Conservation (phyloP, 2,113 vertebrate genomes). For the Apeltes quadracus region DNA sequence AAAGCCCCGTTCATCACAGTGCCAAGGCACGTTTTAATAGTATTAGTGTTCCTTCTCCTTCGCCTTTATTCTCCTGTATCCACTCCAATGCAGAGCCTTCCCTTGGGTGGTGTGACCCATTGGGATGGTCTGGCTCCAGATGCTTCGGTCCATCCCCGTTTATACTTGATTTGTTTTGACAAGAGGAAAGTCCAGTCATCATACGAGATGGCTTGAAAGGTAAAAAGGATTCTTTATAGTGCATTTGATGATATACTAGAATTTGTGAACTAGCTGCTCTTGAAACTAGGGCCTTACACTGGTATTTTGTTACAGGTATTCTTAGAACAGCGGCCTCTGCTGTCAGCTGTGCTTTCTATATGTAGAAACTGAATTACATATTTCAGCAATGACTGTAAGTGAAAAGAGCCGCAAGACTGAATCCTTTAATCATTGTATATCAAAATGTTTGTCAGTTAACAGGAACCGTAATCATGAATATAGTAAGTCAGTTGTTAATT, state of each 20-base stretch:
- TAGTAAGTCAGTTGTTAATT: not conserved
- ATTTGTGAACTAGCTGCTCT: not conserved
- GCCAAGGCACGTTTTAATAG: not conserved
- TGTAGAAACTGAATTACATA: not conserved
- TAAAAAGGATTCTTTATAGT: not conserved
- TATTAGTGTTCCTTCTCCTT: not conserved
- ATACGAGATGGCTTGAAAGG: not conserved
- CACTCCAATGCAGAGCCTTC: not conserved
- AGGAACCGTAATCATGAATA: not conserved
- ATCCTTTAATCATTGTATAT: not conserved
- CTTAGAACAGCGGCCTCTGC: not conserved
- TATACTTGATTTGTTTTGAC: not conserved
- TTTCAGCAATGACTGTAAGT: not conserved
- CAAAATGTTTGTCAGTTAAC: not conserved
- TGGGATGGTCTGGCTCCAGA: not conserved
- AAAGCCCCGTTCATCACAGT: not conserved
- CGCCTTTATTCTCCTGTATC: not conserved
- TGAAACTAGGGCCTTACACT: not conserved
- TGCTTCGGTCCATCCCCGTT: not conserved
- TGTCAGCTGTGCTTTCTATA: conserved; percentile 23
- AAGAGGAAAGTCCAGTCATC: not conserved
- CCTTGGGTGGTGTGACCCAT: not conserved
- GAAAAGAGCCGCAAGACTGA: not conserved
- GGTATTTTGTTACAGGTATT: not conserved
- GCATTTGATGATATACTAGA: not conserved